Evolutionary conservation across 2,888 invertebrate genomes (phyloP).

Genomic region (Malthinus seriepunctatus): DNA sequence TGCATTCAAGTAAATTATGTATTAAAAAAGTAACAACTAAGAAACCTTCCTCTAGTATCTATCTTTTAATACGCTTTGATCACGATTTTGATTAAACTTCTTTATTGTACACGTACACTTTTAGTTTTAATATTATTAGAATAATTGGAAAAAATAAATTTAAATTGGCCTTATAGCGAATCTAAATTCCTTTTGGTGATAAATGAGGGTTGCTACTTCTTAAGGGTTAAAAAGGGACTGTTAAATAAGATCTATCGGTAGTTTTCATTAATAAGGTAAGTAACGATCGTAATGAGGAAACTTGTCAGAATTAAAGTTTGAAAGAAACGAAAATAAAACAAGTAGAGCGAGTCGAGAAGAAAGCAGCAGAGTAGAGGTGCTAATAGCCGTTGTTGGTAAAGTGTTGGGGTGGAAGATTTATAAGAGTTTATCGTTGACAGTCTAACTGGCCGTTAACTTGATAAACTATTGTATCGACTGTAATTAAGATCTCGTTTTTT

Average conservation of each 20-base stretch:
- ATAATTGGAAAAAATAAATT: too few species aligned
- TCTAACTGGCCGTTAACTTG: slow-evolving; percentile 44
- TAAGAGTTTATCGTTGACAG: slow-evolving; percentile 42
- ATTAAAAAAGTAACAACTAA: too few species aligned
- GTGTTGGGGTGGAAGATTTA: slow-evolving; percentile 37
- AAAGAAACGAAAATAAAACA: slow-evolving; percentile 20
- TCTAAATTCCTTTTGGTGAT: too few species aligned
- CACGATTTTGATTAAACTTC: too few species aligned
- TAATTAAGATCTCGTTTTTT: slow-evolving; percentile 41
- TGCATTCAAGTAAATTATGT: too few species aligned
- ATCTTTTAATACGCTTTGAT: too few species aligned
- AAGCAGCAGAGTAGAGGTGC: slow-evolving; percentile 25
- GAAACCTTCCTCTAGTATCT: too few species aligned
- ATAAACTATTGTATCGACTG: slow-evolving; percentile 42
- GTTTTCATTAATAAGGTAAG: slow-evolving; percentile 19
- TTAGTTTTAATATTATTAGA: too few species aligned
- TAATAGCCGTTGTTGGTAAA: slow-evolving; percentile 31
- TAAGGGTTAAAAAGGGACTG: background rate
- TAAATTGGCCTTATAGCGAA: too few species aligned
- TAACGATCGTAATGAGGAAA: slow-evolving; percentile 18
- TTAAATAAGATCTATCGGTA: slow-evolving; percentile 15
- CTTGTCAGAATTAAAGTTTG: slow-evolving; percentile 25
- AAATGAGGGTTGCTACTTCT: too few species aligned
- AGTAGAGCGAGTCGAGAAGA: slow-evolving; percentile 13
- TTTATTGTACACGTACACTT: too few species aligned